Conservation (phyloP, 2,113 vertebrate species). For the Istiophorus platypterus region DNA sequence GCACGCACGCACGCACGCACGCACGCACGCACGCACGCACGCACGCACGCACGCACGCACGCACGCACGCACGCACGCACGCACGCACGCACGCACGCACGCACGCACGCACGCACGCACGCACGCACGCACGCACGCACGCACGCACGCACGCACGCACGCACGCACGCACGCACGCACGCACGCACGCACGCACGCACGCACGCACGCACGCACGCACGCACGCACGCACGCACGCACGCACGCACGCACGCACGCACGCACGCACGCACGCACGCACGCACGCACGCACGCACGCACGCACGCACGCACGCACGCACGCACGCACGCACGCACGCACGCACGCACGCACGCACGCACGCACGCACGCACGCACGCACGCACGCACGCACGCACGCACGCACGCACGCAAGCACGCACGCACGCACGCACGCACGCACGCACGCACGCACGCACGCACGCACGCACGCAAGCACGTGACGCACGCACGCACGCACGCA, state of each 20-base stretch:
- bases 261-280: constrained; percentile 34
- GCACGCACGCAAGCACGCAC: constrained; percentile 2
- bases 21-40: constrained; percentile 34
- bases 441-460: not conserved
- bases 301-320: constrained; percentile 5
- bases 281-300: not conserved
- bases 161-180: constrained; percentile 2
- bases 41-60: not conserved
- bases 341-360: constrained; percentile 34
- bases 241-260: constrained; percentile 2
- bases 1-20: constrained; percentile 2
- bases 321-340: constrained; percentile 2
- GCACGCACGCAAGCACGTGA: not conserved
- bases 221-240: constrained; percentile 5
- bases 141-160: constrained; percentile 5
- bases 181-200: constrained; percentile 34
- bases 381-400: constrained; percentile 5
- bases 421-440: constrained; percentile 34
- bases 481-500: constrained; percentile 7
- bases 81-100: constrained; percentile 2
- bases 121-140: not conserved
- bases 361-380: not conserved
- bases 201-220: not conserved
- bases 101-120: constrained; percentile 34
- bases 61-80: constrained; percentile 5